Base-by-base conservation (phyloP, 2,888 invertebrate genomes). In the Cyclophora albipunctata region DNA sequence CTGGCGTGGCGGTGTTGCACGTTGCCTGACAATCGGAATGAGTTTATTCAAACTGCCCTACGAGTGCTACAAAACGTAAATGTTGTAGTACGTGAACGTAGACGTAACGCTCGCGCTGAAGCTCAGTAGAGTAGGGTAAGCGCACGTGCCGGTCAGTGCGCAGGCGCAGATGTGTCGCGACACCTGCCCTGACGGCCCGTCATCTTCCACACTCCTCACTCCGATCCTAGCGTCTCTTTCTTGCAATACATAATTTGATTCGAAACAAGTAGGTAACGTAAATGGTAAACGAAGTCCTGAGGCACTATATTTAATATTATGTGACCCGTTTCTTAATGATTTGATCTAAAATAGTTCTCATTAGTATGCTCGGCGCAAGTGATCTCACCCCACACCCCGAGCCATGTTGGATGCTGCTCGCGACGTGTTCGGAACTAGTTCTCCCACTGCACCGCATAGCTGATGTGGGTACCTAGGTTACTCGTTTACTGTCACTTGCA, bases 161-260 rank as follows among this genome's bases (percentile, higher is more conserved):
- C 71, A 74, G 67, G 77, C 85, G 87, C 87, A 88, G 87, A 86
- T 88, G 87, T 84, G 73, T 71, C 65, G 71, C 63, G 76, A 84
- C 87, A 87, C 87, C 87, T 87, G 86, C 84, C 78, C 69, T 73
- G 67, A 78, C 64, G 67, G 58, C 64, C 64, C 56, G 57, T 67
- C 63, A 59, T 82, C 84, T 73, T 76, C 63, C 61, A 84, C 73
- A 60, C 64, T 66, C 83, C 43, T 47, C 47, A 34, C 46, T 53
- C 65, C 55, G 69, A 55, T 55, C 50, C 55, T 75, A 78, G 65
- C 54, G 52, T 82, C 78, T 71, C 72, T 63, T 61, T 81, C 71
- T 41, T 53, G 52, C 63, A 68, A 64, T 67, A 63, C 69, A 66
- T 71, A 78, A 75, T 79, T 84, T 81, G 79, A 81, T 82, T 80